phyloP scores from a whole-genome alignment of 2,888 invertebrate genomes.

The Octodonta nipae region DNA sequence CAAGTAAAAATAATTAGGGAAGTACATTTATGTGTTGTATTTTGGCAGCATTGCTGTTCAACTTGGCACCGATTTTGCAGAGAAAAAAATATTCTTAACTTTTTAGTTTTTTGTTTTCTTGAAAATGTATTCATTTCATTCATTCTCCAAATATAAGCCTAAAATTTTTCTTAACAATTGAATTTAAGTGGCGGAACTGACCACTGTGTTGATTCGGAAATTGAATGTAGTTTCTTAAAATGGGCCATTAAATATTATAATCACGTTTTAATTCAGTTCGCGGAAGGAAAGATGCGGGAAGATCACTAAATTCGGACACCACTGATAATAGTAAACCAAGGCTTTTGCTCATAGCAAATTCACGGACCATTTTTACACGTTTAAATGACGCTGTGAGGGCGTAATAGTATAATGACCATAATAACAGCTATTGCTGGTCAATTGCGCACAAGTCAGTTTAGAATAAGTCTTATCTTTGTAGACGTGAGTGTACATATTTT shows the following conservation, averaged over 20 bases:
- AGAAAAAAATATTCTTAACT: no score
- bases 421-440: constrained; percentile 35
- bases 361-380: constrained; percentile 35
- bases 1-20: no score
- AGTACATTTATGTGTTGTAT: no score
- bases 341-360: constrained; percentile 30
- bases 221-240: constrained; percentile 13
- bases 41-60: no score
- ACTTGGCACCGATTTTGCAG: no score
- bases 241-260: constrained; percentile 10
- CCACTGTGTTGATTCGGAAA: constrained; percentile 7
- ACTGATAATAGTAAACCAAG: constrained; percentile 25
- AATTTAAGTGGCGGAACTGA: constrained; percentile 11
- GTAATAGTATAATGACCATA: constrained; percentile 37
- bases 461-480: constrained; percentile 31
- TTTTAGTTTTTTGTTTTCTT: no score
- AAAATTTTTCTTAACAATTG: constrained; percentile 7
- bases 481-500: constrained; percentile 25
- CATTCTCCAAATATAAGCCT: no score
- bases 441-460: constrained; percentile 36
- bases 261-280: constrained; percentile 10
- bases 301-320: constrained; percentile 17
- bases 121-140: no score
- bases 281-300: constrained; percentile 18
- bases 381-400: constrained; percentile 35